Conservation (phyloP, 1,140 invertebrate genomes). For the Diorhabda sublineata region DNA sequence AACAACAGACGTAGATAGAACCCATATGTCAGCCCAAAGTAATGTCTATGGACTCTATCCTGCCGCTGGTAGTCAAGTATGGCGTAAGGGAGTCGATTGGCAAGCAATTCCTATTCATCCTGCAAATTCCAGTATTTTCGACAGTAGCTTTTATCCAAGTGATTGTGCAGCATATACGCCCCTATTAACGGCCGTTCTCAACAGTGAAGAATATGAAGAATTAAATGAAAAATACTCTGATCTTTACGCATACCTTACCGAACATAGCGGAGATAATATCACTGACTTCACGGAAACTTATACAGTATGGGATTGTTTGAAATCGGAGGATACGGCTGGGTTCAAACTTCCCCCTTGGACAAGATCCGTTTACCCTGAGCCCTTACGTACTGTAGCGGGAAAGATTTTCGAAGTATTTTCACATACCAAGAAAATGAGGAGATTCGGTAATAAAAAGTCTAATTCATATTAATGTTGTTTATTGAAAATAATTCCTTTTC, state of each 20-base stretch:
- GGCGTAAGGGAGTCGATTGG: constrained; percentile 52
- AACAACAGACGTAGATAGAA: constrained; percentile 49
- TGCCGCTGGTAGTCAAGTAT: constrained; percentile 47
- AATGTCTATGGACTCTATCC: constrained; percentile 53
- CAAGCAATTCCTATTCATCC: constrained; percentile 51
- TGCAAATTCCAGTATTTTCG: neutral
- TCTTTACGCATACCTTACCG: neutral
- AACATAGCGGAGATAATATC: neutral
- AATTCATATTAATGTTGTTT: too few species aligned
- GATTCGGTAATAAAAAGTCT: neutral
- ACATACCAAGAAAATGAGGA: neutral
- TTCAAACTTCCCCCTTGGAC: constrained; percentile 3
- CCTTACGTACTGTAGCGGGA: neutral
- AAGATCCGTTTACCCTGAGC: constrained; percentile 5
- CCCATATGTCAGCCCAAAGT: constrained; percentile 54
- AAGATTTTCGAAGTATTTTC: constrained; percentile 4
- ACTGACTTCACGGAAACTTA: neutral
- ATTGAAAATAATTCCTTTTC: too few species aligned
- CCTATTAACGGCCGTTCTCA: neutral
- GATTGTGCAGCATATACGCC: neutral
- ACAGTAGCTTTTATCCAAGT: neutral
- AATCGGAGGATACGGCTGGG: neutral
- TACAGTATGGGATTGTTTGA: neutral
- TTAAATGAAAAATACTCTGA: neutral
- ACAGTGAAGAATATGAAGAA: neutral